phyloP scores from a whole-genome alignment of 2,113 vertebrate genomes.

The Calcarius ornatus region DNA sequence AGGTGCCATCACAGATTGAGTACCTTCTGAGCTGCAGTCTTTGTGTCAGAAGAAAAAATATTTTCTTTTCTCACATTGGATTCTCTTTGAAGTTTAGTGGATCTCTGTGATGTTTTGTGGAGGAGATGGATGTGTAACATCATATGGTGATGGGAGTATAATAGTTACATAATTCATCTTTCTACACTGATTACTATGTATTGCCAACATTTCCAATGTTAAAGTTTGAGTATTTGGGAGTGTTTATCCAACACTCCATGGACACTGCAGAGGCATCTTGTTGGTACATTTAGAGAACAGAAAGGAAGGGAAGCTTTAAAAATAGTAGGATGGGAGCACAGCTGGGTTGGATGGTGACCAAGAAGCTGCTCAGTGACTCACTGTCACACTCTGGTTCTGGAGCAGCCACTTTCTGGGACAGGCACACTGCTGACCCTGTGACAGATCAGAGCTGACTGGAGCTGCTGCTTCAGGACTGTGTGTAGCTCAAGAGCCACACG shows the following conservation, averaged over 20 bases:
- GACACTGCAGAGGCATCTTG: neutral
- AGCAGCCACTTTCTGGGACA: neutral
- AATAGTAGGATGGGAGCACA: neutral
- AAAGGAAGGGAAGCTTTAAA: conserved; percentile 20
- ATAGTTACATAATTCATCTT: neutral
- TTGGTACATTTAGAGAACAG: neutral
- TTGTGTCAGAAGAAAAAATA: neutral
- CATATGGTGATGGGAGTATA: neutral
- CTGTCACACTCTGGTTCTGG: neutral
- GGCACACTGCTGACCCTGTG: neutral
- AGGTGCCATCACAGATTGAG: neutral
- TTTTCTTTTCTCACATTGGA: neutral
- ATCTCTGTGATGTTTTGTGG: neutral
- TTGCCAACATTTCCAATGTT: neutral
- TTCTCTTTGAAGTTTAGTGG: neutral
- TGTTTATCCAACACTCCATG: neutral
- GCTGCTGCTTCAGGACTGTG: neutral
- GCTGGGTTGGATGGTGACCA: conserved; percentile 18
- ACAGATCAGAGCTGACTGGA: neutral
- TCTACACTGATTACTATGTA: neutral
- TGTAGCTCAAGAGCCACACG: neutral
- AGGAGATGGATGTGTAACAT: neutral
- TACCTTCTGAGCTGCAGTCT: neutral
- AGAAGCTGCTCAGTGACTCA: neutral
- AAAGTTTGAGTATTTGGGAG: neutral